These are phyloP conservation scores for Dendropsophus ebraccatus DNA, from an alignment of 2,113 vertebrate species.

Conservation along the genomic window DNA sequence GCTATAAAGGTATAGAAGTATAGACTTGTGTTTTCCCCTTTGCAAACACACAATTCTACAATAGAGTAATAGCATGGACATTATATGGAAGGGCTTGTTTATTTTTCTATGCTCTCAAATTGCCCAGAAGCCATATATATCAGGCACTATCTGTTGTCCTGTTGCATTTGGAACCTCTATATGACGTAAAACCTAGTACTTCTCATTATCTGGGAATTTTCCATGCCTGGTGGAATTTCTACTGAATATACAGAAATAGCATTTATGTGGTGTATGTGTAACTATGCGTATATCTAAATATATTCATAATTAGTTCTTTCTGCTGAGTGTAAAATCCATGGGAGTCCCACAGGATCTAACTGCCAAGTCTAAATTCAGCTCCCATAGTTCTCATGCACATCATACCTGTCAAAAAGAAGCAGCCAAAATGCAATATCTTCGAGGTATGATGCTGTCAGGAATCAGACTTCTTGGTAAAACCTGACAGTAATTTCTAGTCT, in stretches of 20 bases:
- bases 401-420: constrained; percentile 37
- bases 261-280: constrained; percentile 11
- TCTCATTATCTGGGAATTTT: constrained; percentile 40
- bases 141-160: neutral
- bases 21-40: too few relatives aligned
- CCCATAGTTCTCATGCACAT: constrained; percentile 29
- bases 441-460: constrained; percentile 49
- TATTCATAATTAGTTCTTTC: constrained; percentile 55
- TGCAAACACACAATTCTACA: neutral
- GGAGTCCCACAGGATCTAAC: constrained; percentile 48
- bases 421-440: constrained; percentile 14
- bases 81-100: neutral
- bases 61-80: neutral
- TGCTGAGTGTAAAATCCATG: constrained; percentile 53
- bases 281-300: constrained; percentile 43
- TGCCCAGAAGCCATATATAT: neutral
- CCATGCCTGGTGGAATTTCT: constrained; percentile 11
- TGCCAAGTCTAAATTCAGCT: constrained; percentile 51
- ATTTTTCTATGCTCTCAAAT: neutral
- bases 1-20: too few relatives aligned
- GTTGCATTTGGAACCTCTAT: too few relatives aligned
- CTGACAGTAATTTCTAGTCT: constrained; percentile 40
- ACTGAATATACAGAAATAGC: constrained; percentile 40
- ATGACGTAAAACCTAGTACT: too few relatives aligned
- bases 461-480: constrained; percentile 31